These are phyloP conservation scores for Odontomachus brunneus DNA, from an alignment of 1,140 invertebrate species.

Conservation along the genomic window DNA sequence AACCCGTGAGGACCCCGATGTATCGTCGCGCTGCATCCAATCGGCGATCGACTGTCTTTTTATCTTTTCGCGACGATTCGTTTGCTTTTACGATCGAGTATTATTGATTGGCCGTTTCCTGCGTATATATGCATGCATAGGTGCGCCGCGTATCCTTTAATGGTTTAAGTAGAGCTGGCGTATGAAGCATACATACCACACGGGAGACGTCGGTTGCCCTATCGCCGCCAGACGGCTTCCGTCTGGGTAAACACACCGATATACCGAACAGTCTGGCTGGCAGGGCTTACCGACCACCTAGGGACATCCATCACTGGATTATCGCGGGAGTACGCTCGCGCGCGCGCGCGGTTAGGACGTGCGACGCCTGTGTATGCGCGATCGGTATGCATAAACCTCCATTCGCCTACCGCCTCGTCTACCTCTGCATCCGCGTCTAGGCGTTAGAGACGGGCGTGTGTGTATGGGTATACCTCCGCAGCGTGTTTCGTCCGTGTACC, in stretches of 20 bases:
- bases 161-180: constrained; percentile 60
- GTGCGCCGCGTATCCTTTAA: constrained; percentile 49
- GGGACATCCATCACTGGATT: constrained; percentile 83
- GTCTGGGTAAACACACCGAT: constrained; percentile 82
- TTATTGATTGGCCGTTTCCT: constrained; percentile 53
- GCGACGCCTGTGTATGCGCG: constrained; percentile 49
- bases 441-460: background rate
- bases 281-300: constrained; percentile 73
- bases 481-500: too few species aligned
- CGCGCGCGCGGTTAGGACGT: constrained; percentile 47
- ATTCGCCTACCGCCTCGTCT: background rate
- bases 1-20: background rate
- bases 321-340: constrained; percentile 73
- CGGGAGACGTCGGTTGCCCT: constrained; percentile 70
- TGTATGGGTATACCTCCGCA: too few species aligned
- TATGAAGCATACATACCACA: constrained; percentile 47
- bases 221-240: constrained; percentile 79
- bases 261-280: constrained; percentile 65
- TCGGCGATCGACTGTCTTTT: background rate
- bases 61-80: background rate
- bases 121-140: constrained; percentile 1
- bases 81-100: constrained; percentile 56
- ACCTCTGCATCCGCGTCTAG: background rate
- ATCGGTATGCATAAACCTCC: constrained; percentile 17
- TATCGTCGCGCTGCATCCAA: background rate